These are phyloP conservation scores for Apteryx mantelli DNA, from an alignment of 2,113 vertebrate species.

Conservation along the genomic window DNA sequence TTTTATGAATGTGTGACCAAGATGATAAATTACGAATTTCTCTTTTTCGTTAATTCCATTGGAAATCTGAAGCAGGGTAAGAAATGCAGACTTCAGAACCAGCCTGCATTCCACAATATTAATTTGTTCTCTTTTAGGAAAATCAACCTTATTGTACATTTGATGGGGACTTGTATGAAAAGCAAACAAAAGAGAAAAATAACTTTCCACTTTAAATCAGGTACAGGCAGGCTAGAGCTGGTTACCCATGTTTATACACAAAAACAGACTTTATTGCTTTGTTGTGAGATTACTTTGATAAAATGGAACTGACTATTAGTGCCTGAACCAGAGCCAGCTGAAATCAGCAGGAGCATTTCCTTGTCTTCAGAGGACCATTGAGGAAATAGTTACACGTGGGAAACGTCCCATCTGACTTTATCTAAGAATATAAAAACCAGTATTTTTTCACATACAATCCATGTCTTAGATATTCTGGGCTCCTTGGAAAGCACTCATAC, in stretches of 20 bases:
- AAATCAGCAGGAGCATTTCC: neutral
- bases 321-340: neutral
- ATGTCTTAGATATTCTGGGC: neutral
- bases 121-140: neutral
- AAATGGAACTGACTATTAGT: neutral
- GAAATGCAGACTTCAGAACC: neutral
- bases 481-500: neutral
- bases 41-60: neutral
- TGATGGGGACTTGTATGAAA: neutral
- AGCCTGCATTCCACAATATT: neutral
- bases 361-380: neutral
- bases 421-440: neutral
- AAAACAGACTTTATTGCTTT: neutral
- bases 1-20: neutral
- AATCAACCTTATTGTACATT: neutral
- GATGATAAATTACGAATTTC: neutral
- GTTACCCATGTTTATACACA: neutral
- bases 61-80: neutral
- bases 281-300: slow-evolving; percentile 21
- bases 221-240: neutral
- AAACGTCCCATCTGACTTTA: neutral
- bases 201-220: neutral
- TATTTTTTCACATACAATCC: neutral
- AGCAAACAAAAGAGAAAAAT: neutral
- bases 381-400: neutral